Evolutionary conservation across 2,888 invertebrate genomes (phyloP), one percentile per base, ranked within the genome.

Genomic region (Zaprionus lineosus): DNA sequence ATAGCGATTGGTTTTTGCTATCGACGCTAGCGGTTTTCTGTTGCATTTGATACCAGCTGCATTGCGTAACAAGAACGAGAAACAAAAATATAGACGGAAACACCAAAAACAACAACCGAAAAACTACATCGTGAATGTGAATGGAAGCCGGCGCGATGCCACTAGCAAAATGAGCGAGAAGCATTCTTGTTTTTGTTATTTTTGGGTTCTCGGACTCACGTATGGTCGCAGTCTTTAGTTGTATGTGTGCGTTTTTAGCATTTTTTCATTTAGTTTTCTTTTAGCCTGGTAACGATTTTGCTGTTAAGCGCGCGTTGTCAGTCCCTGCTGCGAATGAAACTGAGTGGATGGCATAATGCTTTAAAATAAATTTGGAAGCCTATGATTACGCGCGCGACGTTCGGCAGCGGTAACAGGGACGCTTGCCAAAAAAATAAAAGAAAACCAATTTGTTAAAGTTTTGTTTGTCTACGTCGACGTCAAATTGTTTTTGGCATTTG

Each of bases 361-460:
- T 69, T 86, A 86, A 83, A 86, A 86, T 83, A 84, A 86, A 86
- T 86, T 86, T 84, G 74, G 66, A 74, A 86, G 84, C 61, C 43
- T 24, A 64, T 47, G 24, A 64, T 47, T 24, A 40, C 63, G 44
- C 41, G 47, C 29, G 41, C 50, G 50, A 34, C 19, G 37, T 11
- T 12, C 9, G 34, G 21, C 39, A 52, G 37, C 52, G 36, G 44
- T 53, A 50, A 39, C 50, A 39, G 43, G 34, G 46, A 69, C 50
- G 78, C 47, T 79, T 79, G 78, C 86, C 84, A 86, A 86, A 64
- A 77, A 74, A 44, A 44, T 21, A 43, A 41, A 39, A 2, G 21
- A 33, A 9, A 36, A 84, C 52, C 44, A 58, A 74, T 84, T 84
- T 82, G 66, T 82, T 84, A 58, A 82, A 84, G 74, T 84, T 77